Base-by-base conservation (phyloP, 2,797 vertebrate species). In the Lutjanus argentimaculatus region DNA sequence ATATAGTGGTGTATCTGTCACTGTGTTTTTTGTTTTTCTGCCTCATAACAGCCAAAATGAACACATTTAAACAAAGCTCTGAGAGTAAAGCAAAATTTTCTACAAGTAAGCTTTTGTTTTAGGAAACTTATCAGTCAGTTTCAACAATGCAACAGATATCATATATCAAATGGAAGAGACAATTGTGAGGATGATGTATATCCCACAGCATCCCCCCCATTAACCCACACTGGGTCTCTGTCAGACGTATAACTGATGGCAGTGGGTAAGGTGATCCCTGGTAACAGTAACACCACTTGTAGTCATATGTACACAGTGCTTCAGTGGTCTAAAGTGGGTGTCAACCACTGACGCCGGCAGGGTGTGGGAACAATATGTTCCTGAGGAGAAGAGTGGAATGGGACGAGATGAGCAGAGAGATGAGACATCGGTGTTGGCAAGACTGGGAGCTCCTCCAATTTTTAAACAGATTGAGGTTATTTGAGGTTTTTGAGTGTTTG, bases 261-360 rank as follows among this genome's bases (percentile, higher is more conserved):
- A 42, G 80, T 55, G 63, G 67, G 87, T 86, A 93, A 95, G 77
- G 81, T 67, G 90, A 95, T 93, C 92, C 86, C 74, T 69, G 86
- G 88, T 88, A 92, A 93, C 89, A 85, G 85, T 88, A 90, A 92
- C 85, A 92, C 87, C 90, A 93, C 92, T 94, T 92, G 80, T 87
- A 87, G 73, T 87, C 73, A 7, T 89, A 83, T 94, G 89, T 92
- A 93, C 90, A 93, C 90, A 91, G 85, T 62, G 85, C 91, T 93
- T 94, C 74, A 92, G 89, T 91, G 82, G 64, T 81, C 88, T 93
- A 80, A 91, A 94, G 91, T 91, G 90, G 85, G 86, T 93, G 91
- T 93, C 89, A 93, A 84, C 83, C 84, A 64, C 82, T 57, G 90
- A 88, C 63, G 80, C 74, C 52, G 51, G 75, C 70, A 74, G 70